Percentiles rank a stretch among this genome's conserved stretches.
Evolutionary conservation across 2,888 invertebrate species (phyloP).

Genomic region (Elgonia sp.): DNA sequence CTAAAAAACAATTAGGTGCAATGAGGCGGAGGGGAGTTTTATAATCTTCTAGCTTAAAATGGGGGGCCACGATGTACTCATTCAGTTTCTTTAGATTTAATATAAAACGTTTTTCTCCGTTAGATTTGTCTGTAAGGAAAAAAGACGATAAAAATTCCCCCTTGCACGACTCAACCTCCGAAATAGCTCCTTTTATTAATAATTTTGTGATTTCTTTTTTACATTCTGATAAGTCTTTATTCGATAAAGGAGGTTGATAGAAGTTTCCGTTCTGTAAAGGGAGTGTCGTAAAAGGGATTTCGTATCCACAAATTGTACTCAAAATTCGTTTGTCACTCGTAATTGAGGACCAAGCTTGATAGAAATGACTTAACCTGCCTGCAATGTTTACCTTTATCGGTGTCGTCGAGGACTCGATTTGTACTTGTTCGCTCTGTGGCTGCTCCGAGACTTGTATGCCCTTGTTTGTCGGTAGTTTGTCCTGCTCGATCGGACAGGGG

Average conservation of each 20-base stretch:
- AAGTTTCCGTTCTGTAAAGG: not conserved
- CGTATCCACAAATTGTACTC: not conserved
- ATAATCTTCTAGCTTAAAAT: too few species aligned
- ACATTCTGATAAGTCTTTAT: not conserved
- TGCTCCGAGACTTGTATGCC: conserved; percentile 15
- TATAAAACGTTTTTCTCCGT: not conserved
- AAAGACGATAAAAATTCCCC: not conserved
- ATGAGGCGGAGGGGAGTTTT: too few species aligned
- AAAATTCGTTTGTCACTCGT: conserved; percentile 2
- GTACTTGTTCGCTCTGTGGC: not conserved
- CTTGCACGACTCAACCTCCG: not conserved
- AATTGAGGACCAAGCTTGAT: not conserved
- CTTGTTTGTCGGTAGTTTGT: not conserved
- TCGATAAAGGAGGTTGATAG: not conserved
- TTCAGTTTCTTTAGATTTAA: not conserved
- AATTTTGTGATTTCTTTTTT: conserved; percentile 17
- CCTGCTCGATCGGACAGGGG: not conserved
- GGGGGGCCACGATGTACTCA: too few species aligned
- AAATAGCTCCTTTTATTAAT: conserved; percentile 13
- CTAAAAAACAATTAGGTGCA: too few species aligned
- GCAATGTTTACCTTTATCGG: not conserved
- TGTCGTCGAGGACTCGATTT: not conserved
- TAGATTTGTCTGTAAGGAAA: not conserved
- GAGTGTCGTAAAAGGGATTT: not conserved
- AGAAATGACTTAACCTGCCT: not conserved